These are phyloP conservation scores for Fringilla coelebs DNA, from an alignment of 2,797 vertebrate genomes.

Conservation along the genomic window DNA sequence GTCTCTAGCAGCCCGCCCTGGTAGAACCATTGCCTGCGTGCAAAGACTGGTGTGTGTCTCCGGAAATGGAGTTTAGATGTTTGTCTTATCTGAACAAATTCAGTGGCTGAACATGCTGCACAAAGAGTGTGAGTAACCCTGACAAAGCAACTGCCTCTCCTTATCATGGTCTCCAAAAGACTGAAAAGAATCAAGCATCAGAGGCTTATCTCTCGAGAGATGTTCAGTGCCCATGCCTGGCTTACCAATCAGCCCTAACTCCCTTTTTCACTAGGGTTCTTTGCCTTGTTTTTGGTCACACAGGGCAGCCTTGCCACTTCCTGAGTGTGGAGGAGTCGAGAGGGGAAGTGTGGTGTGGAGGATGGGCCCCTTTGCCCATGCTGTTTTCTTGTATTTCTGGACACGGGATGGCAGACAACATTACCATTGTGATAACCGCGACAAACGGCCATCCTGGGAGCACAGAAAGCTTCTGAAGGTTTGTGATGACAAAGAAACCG, in stretches of 20 bases:
- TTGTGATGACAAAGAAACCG: background rate
- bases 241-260: slow-evolving; percentile 44
- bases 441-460: background rate
- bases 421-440: background rate
- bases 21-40: slow-evolving; percentile 9
- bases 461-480: background rate
- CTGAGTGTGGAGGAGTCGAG: background rate
- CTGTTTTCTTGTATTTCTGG: slow-evolving; percentile 16
- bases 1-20: background rate
- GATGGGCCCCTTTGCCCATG: background rate
- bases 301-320: slow-evolving; percentile 48
- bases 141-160: slow-evolving; percentile 64
- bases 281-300: slow-evolving; percentile 48
- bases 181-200: slow-evolving; percentile 52
- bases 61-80: slow-evolving; percentile 69
- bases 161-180: slow-evolving; percentile 67
- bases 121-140: slow-evolving; percentile 52
- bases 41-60: slow-evolving; percentile 38
- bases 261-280: slow-evolving; percentile 2
- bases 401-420: background rate
- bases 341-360: slow-evolving; percentile 32
- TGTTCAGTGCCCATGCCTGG: slow-evolving; percentile 25
- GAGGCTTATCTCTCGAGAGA: slow-evolving; percentile 44
- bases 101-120: slow-evolving; percentile 43
- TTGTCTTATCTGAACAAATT: slow-evolving; percentile 72